These are phyloP conservation scores for Enoplosus armatus DNA, from an alignment of 2,797 vertebrate genomes.

Conservation along the genomic window DNA sequence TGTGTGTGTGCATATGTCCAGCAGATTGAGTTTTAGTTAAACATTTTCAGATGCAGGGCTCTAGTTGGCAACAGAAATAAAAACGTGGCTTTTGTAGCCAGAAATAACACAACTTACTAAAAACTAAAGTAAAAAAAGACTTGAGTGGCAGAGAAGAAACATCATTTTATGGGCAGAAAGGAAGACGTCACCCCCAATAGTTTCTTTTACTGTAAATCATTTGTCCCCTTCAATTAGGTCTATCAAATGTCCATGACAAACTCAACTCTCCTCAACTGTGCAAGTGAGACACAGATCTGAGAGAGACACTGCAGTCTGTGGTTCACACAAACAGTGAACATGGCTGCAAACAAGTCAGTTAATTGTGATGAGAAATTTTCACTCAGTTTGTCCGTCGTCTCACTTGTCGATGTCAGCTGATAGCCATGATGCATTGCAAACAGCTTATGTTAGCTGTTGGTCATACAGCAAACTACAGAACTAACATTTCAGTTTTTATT, in stretches of 20 bases:
- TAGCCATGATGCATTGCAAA: not conserved
- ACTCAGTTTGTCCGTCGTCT: not conserved
- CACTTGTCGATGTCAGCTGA: not conserved
- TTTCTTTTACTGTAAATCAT: slow-evolving; percentile 46
- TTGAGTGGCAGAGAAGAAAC: slow-evolving; percentile 37
- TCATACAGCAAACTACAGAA: not conserved
- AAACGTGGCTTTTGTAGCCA: slow-evolving; percentile 52
- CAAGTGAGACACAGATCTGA: slow-evolving; percentile 15
- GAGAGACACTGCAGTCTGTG: not conserved
- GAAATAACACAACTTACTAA: slow-evolving; percentile 58
- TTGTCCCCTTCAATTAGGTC: slow-evolving; percentile 49
- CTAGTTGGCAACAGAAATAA: slow-evolving; percentile 58
- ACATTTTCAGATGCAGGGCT: slow-evolving; percentile 67
- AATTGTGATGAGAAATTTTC: slow-evolving; percentile 4
- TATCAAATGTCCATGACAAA: slow-evolving; percentile 41
- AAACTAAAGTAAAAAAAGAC: not conserved
- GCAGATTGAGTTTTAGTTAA: slow-evolving; percentile 71
- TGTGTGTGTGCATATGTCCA: slow-evolving; percentile 57
- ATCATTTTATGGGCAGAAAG: slow-evolving; percentile 27
- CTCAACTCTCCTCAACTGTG: not conserved
- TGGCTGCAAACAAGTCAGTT: slow-evolving; percentile 8
- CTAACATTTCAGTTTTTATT: not conserved
- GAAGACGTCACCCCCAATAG: slow-evolving; percentile 45
- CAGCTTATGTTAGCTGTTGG: not conserved
- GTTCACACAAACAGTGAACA: slow-evolving; percentile 30